phyloP scores from a whole-genome alignment of 2,888 invertebrate species.

The Tiliacea aurago region DNA sequence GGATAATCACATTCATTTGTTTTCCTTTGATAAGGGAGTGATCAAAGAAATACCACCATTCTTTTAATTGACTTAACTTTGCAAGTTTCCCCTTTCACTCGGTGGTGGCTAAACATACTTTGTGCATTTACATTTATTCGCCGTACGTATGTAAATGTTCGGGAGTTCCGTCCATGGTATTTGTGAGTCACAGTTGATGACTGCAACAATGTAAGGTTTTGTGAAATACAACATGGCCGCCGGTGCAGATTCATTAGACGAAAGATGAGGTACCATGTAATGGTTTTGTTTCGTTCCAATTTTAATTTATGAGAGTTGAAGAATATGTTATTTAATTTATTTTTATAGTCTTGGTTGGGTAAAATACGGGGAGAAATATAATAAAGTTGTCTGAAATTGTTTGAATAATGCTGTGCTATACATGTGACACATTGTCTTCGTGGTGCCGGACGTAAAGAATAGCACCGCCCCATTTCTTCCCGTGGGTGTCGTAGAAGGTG shows the following conservation, averaged over 20 bases:
- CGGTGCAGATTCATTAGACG: slow-evolving; percentile 25
- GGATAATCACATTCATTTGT: background rate
- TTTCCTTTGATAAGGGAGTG: background rate
- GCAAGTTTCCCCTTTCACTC: slow-evolving; percentile 33
- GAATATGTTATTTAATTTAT: background rate
- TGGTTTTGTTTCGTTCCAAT: slow-evolving; percentile 28
- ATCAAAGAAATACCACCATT: slow-evolving; percentile 2
- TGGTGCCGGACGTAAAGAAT: too few species aligned
- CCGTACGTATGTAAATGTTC: slow-evolving; percentile 61
- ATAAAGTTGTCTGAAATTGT: background rate
- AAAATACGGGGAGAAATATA: background rate
- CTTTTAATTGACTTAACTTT: slow-evolving; percentile 46
- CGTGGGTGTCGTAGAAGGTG: too few species aligned
- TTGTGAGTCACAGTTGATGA: slow-evolving; percentile 51
- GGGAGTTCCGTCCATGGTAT: slow-evolving; percentile 46
- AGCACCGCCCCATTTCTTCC: too few species aligned
- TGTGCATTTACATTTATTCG: slow-evolving; percentile 62
- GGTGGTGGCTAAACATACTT: slow-evolving; percentile 60
- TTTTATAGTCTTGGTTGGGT: background rate
- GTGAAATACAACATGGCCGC: slow-evolving; percentile 37
- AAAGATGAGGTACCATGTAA: slow-evolving; percentile 8
- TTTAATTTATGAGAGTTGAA: slow-evolving; percentile 28
- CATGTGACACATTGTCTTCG: too few species aligned
- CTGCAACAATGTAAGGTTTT: slow-evolving; percentile 53
- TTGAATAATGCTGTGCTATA: too few species aligned